A percentile compares a stretch with the other conserved stretches of the same genome.
Conservation (phyloP, 2,888 invertebrate genomes). For the Lasius platythorax region DNA sequence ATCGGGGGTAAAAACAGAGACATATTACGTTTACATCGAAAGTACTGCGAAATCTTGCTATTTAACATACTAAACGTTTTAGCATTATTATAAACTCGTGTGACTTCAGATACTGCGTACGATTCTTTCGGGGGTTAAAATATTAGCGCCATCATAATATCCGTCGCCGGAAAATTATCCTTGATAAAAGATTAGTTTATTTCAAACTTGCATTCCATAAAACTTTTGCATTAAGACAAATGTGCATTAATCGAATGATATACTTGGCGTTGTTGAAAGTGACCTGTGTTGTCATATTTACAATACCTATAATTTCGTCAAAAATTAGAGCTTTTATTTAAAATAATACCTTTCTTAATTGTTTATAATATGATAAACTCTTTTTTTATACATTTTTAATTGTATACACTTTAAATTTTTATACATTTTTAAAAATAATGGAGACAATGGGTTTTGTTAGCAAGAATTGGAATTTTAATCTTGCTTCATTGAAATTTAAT, state of each 20-base stretch:
- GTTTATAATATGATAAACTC: background rate
- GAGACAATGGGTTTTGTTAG: background rate
- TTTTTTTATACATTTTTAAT: background rate
- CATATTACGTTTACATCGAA: conserved; percentile 1
- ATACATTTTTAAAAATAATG: conserved; percentile 13
- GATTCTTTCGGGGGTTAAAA: conserved; percentile 45
- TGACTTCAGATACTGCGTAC: conserved; percentile 47
- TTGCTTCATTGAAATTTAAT: conserved; percentile 16
- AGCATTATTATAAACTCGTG: conserved; percentile 47
- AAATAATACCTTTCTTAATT: background rate
- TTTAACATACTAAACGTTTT: conserved; percentile 60
- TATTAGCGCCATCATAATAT: conserved; percentile 38
- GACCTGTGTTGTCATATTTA: background rate
- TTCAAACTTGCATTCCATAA: background rate
- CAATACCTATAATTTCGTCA: conserved; percentile 18
- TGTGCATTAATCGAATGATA: conserved; percentile 5
- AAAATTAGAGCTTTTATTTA: background rate
- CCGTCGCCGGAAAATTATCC: conserved; percentile 41
- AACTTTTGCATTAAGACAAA: background rate
- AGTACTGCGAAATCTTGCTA: conserved; percentile 39
- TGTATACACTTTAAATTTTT: background rate
- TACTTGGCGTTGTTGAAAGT: background rate
- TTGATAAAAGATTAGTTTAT: conserved; percentile 34
- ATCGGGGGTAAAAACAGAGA: background rate
- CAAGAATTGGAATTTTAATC: background rate